Evolutionary conservation across 2,888 invertebrate species (phyloP).

Genomic region (Elysia crispata): DNA sequence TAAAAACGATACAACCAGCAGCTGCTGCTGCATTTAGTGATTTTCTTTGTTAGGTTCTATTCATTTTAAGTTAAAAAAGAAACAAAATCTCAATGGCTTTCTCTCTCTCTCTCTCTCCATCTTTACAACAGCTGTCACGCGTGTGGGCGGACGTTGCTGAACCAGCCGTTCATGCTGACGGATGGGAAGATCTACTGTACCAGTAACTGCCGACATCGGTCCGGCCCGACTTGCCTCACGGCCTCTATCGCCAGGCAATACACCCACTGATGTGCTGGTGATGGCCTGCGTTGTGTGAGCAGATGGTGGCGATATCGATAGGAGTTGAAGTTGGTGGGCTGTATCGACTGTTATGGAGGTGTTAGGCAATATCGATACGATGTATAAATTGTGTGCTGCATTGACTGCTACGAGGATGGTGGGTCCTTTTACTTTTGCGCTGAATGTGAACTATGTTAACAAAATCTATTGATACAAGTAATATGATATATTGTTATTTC

Average conservation of each 20-base stretch:
- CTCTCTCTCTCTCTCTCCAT: neutral
- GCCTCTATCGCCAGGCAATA: slow-evolving; percentile 53
- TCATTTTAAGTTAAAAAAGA: no score
- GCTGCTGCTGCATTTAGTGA: no score
- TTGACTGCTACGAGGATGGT: no score
- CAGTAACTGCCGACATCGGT: slow-evolving; percentile 62
- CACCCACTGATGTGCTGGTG: slow-evolving; percentile 39
- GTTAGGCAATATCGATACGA: slow-evolving; percentile 44
- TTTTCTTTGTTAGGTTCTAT: no score
- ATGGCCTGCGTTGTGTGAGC: slow-evolving; percentile 11
- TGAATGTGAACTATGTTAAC: no score
- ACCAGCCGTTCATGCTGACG: slow-evolving; percentile 68
- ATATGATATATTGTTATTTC: no score
- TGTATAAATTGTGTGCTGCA: no score
- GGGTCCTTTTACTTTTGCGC: no score
- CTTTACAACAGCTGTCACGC: slow-evolving; percentile 59
- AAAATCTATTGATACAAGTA: no score
- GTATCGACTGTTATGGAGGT: no score
- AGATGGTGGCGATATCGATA: slow-evolving; percentile 48
- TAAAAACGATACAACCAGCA: no score
- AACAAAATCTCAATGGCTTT: neutral
- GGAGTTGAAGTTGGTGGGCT: no score
- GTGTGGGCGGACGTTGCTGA: slow-evolving; percentile 65
- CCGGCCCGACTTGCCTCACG: slow-evolving; percentile 45
- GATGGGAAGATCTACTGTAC: slow-evolving; percentile 67